These are phyloP conservation scores for Heliconius melpomene DNA, from an alignment of 1,140 invertebrate genomes.

Conservation along the genomic window DNA sequence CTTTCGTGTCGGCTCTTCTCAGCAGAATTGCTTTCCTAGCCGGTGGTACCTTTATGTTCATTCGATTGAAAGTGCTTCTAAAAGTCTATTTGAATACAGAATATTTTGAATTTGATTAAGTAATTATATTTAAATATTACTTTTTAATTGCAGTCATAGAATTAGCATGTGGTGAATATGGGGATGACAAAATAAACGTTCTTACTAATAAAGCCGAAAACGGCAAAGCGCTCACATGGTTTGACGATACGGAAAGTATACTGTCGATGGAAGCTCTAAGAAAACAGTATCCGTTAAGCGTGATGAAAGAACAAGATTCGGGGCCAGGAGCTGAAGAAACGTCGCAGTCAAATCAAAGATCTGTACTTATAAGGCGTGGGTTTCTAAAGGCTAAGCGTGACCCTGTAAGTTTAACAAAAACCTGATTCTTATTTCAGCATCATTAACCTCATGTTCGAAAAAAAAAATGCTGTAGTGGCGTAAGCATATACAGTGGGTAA, in stretches of 20 bases:
- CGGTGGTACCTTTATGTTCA: no score
- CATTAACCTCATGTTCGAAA: no score
- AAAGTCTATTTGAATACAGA: no score
- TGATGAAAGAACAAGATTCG: conserved; percentile 63
- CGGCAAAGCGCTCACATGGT: conserved; percentile 86
- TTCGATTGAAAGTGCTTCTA: no score
- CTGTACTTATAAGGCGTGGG: conserved; percentile 85
- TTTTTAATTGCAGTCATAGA: conserved; percentile 87
- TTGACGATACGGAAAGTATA: conserved; percentile 82
- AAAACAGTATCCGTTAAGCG: conserved; percentile 79
- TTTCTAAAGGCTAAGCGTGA: conserved; percentile 88
- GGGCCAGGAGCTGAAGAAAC: conserved; percentile 84
- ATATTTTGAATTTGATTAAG: no score
- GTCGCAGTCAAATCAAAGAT: conserved; percentile 85
- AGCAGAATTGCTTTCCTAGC: no score
- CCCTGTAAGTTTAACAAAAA: conserved; percentile 77
- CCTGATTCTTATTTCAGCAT: neutral
- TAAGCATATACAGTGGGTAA: no score
- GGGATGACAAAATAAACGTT: conserved; percentile 87
- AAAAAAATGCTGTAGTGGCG: no score
- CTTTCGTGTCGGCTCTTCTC: no score
- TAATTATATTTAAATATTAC: neutral
- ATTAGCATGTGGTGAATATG: conserved; percentile 94
- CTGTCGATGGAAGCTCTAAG: conserved; percentile 81
- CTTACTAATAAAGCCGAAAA: conserved; percentile 88